Evolutionary conservation across 1,140 invertebrate genomes (phyloP).

Genomic region (Samia ricini): DNA sequence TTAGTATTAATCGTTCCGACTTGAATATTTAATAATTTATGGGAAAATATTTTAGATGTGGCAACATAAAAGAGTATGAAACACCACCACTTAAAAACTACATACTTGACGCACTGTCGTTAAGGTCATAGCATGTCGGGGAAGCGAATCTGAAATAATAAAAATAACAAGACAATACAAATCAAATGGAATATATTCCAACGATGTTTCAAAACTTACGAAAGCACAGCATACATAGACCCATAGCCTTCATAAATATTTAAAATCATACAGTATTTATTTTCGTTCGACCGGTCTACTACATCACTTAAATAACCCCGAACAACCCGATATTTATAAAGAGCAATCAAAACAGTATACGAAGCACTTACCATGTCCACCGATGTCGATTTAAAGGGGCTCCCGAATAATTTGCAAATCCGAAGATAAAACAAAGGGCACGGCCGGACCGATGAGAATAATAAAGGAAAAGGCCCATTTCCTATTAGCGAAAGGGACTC

Average conservation of each 20-base stretch:
- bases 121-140: too few species aligned
- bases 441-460: constrained; percentile 33
- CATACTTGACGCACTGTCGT: too few species aligned
- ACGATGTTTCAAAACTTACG: too few species aligned
- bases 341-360: constrained; percentile 38
- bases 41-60: too few species aligned
- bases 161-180: too few species aligned
- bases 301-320: background rate
- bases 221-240: too few species aligned
- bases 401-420: constrained; percentile 52
- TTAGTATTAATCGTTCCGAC: too few species aligned
- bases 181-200: too few species aligned
- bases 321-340: constrained; percentile 22
- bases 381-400: constrained; percentile 47
- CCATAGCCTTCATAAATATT: background rate
- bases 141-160: too few species aligned
- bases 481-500: constrained; percentile 48
- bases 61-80: too few species aligned
- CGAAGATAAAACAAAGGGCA: constrained; percentile 50
- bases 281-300: background rate
- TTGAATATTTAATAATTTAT: too few species aligned
- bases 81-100: too few species aligned
- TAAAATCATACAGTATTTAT: background rate
- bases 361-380: constrained; percentile 4
- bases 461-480: constrained; percentile 58